Base-by-base conservation (phyloP, 2,888 invertebrate species). In the Orthosia gracilis region DNA sequence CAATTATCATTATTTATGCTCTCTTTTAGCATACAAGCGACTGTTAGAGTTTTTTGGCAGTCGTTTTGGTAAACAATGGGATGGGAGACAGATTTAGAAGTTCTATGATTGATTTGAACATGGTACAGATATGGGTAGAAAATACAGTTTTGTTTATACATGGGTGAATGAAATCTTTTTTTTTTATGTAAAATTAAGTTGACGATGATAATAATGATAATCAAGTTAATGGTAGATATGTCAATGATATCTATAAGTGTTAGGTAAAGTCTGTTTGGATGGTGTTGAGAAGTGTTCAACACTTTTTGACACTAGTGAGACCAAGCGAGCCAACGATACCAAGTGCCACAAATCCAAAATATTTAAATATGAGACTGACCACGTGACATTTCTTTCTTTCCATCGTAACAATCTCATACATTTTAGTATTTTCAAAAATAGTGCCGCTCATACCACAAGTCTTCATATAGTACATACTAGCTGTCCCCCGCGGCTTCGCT, bases 1-100 rank as follows among this genome's bases (percentile, higher is more conserved):
- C 78, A 69, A 76, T 83, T 76, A 82, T 62, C 68, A 75, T 84
- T 84, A 83, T 83, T 82, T 82, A 84, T 75, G 59, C 49, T 58
- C 12, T 45, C 72, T 61, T 62, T 70, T 84, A 73, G 15, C 58
- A 80, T 73, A 71, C 58, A 83, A 52, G 76, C 61, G 31, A 61
- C 69, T 68, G 26, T 69, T 23, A 40, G 47, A 69, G n/a, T 58
- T 81, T 82, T 74, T 81, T 81, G 69, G 71, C 66, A 80, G 13
- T 15, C 49, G 31, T 55, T 65, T 69, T 40, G 31, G 68, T 79
- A 76, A 77, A 80, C 71, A 80, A 66, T 59, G 31, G 61, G 12
- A 63, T 26, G 3, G n/a, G n/a, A 55, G 49, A 58, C 50, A 62
- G 52, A 66, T 80, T 74, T 80, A 18, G 17, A 17, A 18, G 55